Evolutionary conservation across 1,140 invertebrate species (phyloP).

Genomic region (Xylocopa sonorina): DNA sequence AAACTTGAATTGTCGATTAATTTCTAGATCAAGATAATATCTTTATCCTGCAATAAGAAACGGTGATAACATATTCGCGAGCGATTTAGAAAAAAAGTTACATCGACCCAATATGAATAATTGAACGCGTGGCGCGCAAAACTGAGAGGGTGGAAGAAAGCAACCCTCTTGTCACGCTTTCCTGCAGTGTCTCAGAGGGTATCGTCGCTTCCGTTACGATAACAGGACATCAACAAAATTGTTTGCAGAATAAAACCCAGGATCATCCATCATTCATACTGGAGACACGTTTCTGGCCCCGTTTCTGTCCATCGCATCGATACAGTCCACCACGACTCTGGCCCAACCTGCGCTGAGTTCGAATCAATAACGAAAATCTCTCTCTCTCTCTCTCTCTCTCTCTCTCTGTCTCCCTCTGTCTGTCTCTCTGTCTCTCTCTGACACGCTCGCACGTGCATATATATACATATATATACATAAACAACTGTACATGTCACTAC

Average conservation of each 20-base stretch:
- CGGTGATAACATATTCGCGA: no score
- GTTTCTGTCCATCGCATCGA: constrained; percentile 47
- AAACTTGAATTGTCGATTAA: no score
- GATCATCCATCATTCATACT: constrained; percentile 55
- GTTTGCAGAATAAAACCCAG: constrained; percentile 48
- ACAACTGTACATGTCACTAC: no score
- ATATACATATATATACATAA: background rate
- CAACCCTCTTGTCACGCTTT: background rate
- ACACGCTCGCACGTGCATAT: background rate
- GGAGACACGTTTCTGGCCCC: constrained; percentile 20
- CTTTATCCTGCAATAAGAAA: no score
- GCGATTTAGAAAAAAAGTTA: no score
- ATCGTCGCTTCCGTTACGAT: constrained; percentile 4
- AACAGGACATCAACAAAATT: constrained; percentile 47
- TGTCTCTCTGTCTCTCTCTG: constrained; percentile 13
- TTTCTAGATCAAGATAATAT: no score
- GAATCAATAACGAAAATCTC: constrained; percentile 67
- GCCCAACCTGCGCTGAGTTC: constrained; percentile 62
- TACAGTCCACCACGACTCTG: constrained; percentile 48
- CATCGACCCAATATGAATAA: no score
- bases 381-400: constrained; percentile 1
- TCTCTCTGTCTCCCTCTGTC: background rate
- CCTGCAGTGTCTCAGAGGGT: background rate
- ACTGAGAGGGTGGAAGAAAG: no score
- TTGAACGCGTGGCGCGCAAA: no score